Conservation (phyloP, 2,888 invertebrate genomes). For the Physocephala rufipes region DNA sequence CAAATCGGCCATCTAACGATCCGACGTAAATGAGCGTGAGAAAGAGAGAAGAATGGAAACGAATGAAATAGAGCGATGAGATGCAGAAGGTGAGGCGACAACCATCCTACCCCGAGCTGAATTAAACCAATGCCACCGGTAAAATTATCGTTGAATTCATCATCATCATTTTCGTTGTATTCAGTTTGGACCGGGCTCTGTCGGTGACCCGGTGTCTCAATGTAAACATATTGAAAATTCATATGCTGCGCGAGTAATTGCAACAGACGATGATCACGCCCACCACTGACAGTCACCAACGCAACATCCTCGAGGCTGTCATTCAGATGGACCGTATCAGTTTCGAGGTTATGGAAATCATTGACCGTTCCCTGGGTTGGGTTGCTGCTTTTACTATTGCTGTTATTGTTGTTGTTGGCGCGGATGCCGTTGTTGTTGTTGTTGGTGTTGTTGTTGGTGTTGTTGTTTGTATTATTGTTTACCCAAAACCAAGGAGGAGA, state of each 20-base stretch:
- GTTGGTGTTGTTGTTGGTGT: constrained; percentile 31
- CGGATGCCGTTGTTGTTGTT: too few species aligned
- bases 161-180: too few species aligned
- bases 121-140: constrained; percentile 78
- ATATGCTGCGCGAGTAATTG: constrained; percentile 72
- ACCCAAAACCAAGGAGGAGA: constrained; percentile 84
- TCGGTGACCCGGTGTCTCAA: constrained; percentile 78
- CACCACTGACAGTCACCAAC: constrained; percentile 70
- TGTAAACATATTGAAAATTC: constrained; percentile 77
- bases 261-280: constrained; percentile 77
- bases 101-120: constrained; percentile 75
- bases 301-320: constrained; percentile 32
- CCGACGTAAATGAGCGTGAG: background rate
- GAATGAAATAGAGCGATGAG: too few species aligned
- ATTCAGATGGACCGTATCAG: background rate
- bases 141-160: constrained; percentile 72
- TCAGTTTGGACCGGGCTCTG: constrained; percentile 71
- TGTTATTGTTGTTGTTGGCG: constrained; percentile 66
- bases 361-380: background rate
- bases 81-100: too few species aligned
- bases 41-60: background rate
- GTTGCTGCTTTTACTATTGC: constrained; percentile 29
- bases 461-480: constrained; percentile 66
- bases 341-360: constrained; percentile 26
- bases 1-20: constrained; percentile 69